Percentiles rank a stretch among this genome's conserved stretches.
phyloP scores from a whole-genome alignment of 2,113 vertebrate genomes.

The Eonycteris spelaea region DNA sequence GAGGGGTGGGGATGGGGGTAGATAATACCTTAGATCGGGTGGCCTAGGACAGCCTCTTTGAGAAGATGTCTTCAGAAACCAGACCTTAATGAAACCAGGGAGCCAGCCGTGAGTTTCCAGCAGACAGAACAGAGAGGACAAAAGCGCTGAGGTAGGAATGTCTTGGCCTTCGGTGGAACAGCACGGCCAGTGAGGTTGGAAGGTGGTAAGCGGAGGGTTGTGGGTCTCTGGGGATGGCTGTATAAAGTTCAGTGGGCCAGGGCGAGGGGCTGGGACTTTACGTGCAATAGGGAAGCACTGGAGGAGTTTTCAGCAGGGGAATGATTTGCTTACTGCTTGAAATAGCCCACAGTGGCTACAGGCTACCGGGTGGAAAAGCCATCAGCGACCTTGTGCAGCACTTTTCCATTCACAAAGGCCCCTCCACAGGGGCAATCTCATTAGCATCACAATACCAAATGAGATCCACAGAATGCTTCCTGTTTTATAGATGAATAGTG shows the following conservation, averaged over 20 bases:
- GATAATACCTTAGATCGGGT: neutral
- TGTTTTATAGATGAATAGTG: neutral
- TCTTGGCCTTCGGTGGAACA: neutral
- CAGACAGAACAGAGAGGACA: neutral
- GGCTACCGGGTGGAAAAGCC: neutral
- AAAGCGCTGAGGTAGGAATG: neutral
- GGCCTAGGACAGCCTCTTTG: neutral
- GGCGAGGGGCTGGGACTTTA: neutral
- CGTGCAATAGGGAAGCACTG: neutral
- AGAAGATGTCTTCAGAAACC: neutral
- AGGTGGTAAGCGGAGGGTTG: neutral
- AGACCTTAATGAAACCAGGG: neutral
- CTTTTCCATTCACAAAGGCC: neutral
- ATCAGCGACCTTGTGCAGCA: too few species aligned
- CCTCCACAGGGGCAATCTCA: neutral
- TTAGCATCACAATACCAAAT: neutral
- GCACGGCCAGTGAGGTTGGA: neutral
- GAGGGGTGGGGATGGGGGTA: neutral
- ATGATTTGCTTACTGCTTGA: neutral
- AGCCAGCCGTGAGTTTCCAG: neutral
- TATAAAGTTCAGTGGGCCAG: neutral
- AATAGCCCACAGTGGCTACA: neutral
- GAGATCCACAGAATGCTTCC: neutral
- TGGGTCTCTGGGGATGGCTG: neutral
- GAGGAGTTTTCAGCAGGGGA: neutral